Evolutionary conservation across 2,113 vertebrate genomes (phyloP).

Genomic region (Peromyscus maniculatus): DNA sequence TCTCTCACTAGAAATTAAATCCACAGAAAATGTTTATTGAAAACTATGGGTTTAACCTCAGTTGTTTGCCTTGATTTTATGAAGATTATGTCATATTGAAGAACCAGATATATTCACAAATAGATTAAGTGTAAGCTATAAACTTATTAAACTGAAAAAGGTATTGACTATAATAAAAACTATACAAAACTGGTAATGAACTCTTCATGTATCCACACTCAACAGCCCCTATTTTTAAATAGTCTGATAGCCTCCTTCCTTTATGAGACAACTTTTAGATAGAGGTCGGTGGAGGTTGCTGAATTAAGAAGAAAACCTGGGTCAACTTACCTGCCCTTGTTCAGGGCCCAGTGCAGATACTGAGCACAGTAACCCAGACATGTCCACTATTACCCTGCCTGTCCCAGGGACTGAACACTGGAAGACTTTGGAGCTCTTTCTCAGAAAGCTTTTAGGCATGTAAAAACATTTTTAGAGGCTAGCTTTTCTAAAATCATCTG

Average conservation of each 20-base stretch:
- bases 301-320: constrained; percentile 14
- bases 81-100: background rate
- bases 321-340: background rate
- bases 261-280: background rate
- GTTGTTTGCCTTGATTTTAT: constrained; percentile 48
- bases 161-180: constrained; percentile 10
- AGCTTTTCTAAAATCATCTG: constrained; percentile 32
- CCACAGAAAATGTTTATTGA: background rate
- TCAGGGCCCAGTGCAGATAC: background rate
- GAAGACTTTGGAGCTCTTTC: background rate
- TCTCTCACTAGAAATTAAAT: constrained; percentile 31
- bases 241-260: background rate
- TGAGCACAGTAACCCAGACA: background rate
- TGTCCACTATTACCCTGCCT: background rate
- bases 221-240: background rate
- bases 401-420: background rate
- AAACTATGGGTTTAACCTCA: background rate
- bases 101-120: background rate
- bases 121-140: background rate
- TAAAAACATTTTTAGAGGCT: background rate
- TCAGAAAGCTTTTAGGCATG: constrained; percentile 48
- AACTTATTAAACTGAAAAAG: background rate
- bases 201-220: background rate
- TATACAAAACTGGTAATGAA: background rate
- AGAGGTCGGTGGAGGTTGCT: background rate